Percentiles rank a stretch among this genome's conserved stretches.
Conservation (phyloP, 1,140 invertebrate species). For the Aphaenogaster floridana region DNA sequence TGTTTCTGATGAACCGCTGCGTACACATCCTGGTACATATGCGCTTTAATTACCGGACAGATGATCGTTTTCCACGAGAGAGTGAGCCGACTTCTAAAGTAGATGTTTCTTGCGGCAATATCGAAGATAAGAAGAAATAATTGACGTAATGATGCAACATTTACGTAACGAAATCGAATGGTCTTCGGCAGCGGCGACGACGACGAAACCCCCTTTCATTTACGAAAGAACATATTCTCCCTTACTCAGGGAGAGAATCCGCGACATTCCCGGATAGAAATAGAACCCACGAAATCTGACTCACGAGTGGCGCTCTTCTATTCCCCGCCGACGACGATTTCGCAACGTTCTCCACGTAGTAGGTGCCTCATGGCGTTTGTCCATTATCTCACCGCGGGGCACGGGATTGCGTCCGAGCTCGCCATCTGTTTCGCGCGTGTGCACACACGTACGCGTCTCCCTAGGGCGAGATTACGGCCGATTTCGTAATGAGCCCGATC, state of each 20-base stretch:
- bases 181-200: background rate
- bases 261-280: background rate
- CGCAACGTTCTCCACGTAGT: constrained; percentile 53
- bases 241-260: background rate
- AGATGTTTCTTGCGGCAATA: constrained; percentile 10
- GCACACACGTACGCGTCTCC: background rate
- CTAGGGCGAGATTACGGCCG: constrained; percentile 12
- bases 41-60: background rate
- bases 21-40: background rate
- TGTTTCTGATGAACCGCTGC: background rate
- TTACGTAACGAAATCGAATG: constrained; percentile 40
- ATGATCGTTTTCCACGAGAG: background rate
- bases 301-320: constrained; percentile 40
- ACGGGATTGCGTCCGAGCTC: constrained; percentile 35
- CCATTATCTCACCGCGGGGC: constrained; percentile 51
- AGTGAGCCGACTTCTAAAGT: background rate
- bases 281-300: constrained; percentile 47
- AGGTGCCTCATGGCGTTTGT: constrained; percentile 52
- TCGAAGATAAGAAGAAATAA: constrained; percentile 48
- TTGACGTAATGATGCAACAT: constrained; percentile 39
- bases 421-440: constrained; percentile 43
- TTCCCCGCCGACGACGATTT: constrained; percentile 46
- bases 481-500: constrained; percentile 29
- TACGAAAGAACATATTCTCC: constrained; percentile 29
- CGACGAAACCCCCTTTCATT: background rate